phyloP scores from a whole-genome alignment of 2,113 vertebrate species.

The Phalacrocorax brasilianus region DNA sequence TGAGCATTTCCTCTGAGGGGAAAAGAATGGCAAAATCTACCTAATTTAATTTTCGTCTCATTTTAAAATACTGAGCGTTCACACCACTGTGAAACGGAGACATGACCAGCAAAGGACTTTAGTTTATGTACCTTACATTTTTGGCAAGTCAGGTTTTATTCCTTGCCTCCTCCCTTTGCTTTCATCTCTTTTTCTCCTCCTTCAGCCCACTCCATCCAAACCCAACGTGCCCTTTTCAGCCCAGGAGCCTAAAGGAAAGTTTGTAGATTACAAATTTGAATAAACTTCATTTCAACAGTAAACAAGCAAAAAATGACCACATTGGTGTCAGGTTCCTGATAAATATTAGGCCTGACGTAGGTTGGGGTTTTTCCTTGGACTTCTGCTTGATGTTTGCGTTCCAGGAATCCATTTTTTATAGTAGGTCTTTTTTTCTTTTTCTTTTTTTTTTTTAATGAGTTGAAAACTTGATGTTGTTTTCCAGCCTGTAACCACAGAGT shows the following conservation, averaged over 20 bases:
- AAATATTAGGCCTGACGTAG: constrained; percentile 75
- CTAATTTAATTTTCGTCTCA: neutral
- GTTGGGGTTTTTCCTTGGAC: constrained; percentile 62
- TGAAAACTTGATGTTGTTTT: neutral
- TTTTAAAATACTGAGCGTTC: neutral
- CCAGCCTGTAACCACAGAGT: neutral
- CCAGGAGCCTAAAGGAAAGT: constrained; percentile 13
- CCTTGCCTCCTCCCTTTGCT: neutral
- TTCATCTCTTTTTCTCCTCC: constrained; percentile 10
- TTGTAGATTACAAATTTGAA: constrained; percentile 53
- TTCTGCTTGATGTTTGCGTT: constrained; percentile 44
- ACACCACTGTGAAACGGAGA: neutral
- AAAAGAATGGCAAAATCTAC: neutral
- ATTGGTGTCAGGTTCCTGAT: constrained; percentile 64
- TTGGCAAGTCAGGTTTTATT: neutral
- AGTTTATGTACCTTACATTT: neutral
- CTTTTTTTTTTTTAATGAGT: neutral
- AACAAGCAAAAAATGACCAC: constrained; percentile 68
- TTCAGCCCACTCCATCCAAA: neutral
- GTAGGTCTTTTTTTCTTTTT: neutral
- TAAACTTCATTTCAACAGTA: constrained; percentile 60
- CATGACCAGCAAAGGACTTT: neutral
- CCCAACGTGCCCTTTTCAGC: constrained; percentile 13
- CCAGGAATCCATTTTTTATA: constrained; percentile 35
- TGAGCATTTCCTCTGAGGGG: neutral